These are phyloP conservation scores for Ephydatia muelleri DNA, from an alignment of 37 sponge, comb jelly and placozoan species.

Conservation along the genomic window DNA sequence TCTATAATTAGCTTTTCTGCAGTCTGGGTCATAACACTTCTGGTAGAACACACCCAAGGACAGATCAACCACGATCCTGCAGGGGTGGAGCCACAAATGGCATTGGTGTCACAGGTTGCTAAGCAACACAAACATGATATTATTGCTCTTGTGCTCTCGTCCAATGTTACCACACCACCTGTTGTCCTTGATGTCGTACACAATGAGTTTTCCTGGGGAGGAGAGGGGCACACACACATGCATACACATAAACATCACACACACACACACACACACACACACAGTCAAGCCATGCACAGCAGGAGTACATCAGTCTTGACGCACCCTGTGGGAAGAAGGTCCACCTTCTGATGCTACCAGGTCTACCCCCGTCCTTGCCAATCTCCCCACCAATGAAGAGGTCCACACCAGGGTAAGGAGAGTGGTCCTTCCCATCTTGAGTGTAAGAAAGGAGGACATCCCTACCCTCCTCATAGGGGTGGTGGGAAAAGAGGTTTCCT, in stretches of 20 bases:
- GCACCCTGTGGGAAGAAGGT: constrained; percentile 67
- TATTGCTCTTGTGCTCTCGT: constrained; percentile 83
- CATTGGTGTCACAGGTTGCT: not conserved
- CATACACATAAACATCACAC: not conserved
- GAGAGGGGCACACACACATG: not conserved
- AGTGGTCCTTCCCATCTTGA: constrained; percentile 23
- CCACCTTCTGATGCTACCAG: constrained; percentile 48
- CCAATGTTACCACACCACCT: constrained; percentile 82
- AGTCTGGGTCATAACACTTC: constrained; percentile 86
- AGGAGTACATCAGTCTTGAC: not conserved
- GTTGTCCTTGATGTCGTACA: constrained; percentile 67
- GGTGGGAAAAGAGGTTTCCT: too few species aligned
- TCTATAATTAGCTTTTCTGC: constrained; percentile 54
- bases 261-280: not conserved
- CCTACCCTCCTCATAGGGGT: not conserved
- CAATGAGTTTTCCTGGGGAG: constrained; percentile 41
- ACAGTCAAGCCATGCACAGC: not conserved
- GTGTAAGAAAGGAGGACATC: not conserved
- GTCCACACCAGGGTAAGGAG: constrained; percentile 76
- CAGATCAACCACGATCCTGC: constrained; percentile 71
- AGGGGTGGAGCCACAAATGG: not conserved
- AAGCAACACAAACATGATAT: constrained; percentile 68
- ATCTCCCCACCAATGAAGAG: constrained; percentile 41
- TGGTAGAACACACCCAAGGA: constrained; percentile 65
- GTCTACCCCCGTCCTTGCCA: constrained; percentile 43